Base-by-base conservation (phyloP, 1,140 invertebrate species). In the Amyelois transitella region DNA sequence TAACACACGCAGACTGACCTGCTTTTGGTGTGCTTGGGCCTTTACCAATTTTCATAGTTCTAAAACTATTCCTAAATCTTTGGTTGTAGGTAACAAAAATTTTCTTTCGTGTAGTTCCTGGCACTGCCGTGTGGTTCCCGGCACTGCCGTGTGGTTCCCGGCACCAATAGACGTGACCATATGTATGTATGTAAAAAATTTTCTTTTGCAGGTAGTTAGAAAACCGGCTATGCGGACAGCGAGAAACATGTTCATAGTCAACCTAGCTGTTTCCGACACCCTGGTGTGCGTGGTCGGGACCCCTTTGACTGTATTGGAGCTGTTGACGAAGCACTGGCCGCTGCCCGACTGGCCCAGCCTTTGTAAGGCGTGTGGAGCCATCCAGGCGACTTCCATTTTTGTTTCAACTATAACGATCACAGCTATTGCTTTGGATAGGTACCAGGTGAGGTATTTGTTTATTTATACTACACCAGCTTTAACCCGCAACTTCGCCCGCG, bases 361-460 rank as follows among this genome's bases (percentile, higher is more conserved):
- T 24, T 97, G 96, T 80, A 96, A 96, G 85, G 91, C 95, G 55
- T 92, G 94, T 52, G 93, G 93, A 2, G 92, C 93, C 53, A 90
- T 96, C 18, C 94, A 96, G 76, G 95, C 95, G 2, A 94, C 93
- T 25, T 96, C 94, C 63, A 95, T 96, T 57, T 97, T 96, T 73
- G 96, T 97, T 0, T 96, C 95, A 0, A 96, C 95, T 8, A 94
- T 97, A 62, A 96, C 95, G 59, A 97, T 97, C 63, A 96, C 95
- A 1, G 95, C 95, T 2, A 97, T 97, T 56, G 95, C 96, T 17
- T 90, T 97, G 64, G 96, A 97, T 85, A 90, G 91, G 88, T 93
- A 92, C 88, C 93, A 92, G 89, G 92, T 93, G n/a, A 79, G 80
- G 75, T 51, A 48, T 22, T n/a, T 48, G 3, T 2, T 4, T 45